These are phyloP conservation scores for Heliconius hortense DNA, from an alignment of 2,888 invertebrate genomes.

Conservation along the genomic window DNA sequence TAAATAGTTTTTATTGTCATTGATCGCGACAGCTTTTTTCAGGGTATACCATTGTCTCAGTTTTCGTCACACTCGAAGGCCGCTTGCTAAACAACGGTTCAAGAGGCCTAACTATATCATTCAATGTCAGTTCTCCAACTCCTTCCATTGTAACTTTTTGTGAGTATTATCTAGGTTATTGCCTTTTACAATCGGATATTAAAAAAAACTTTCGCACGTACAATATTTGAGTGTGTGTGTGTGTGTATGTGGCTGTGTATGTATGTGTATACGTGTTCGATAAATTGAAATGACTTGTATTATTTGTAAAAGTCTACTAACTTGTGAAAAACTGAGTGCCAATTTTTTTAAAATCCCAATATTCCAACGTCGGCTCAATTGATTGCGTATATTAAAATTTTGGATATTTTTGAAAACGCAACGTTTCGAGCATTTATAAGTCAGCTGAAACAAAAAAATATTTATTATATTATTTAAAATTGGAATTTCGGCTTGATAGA, in stretches of 20 bases:
- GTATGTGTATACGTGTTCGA: neutral
- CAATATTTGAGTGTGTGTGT: neutral
- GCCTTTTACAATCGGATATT: constrained; percentile 8
- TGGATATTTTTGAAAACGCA: too few species aligned
- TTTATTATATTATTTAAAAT: too few species aligned
- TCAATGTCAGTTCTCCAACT: constrained; percentile 33
- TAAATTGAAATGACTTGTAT: neutral
- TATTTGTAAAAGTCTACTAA: neutral
- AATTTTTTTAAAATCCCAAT: too few species aligned
- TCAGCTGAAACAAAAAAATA: too few species aligned
- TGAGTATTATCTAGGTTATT: constrained; percentile 5
- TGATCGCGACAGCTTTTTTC: constrained; percentile 27
- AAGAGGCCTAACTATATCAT: constrained; percentile 37
- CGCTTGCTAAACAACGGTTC: constrained; percentile 41
- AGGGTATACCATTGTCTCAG: constrained; percentile 31
- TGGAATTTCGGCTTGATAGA: too few species aligned
- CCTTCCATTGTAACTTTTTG: constrained; percentile 11
- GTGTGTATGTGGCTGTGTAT: neutral
- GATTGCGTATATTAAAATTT: too few species aligned
- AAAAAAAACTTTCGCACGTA: constrained; percentile 12
- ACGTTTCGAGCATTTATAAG: too few species aligned
- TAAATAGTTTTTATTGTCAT: neutral
- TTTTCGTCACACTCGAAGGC: constrained; percentile 41
- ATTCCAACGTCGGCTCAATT: too few species aligned
- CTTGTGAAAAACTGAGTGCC: neutral